These are phyloP conservation scores for Lasioglossum marginatum DNA, from an alignment of 2,888 invertebrate genomes.

Conservation along the genomic window DNA sequence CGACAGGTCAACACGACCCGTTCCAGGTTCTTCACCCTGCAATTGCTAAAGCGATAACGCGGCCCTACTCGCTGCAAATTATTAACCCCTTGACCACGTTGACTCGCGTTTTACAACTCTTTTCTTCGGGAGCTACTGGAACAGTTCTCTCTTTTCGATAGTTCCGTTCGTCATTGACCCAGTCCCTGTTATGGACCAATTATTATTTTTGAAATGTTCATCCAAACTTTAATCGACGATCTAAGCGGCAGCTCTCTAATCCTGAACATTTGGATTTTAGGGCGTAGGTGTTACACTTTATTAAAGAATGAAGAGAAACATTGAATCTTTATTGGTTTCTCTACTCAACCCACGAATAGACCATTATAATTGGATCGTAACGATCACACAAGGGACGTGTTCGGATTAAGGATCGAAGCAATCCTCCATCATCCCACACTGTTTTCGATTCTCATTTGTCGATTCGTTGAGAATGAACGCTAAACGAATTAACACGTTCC, in stretches of 20 bases:
- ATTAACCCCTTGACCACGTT: background rate
- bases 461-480: background rate
- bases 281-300: too few species aligned
- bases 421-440: background rate
- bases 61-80: background rate
- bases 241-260: too few species aligned
- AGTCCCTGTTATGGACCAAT: too few species aligned
- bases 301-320: too few species aligned
- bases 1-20: background rate
- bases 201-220: too few species aligned
- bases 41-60: background rate
- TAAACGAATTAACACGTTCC: conserved; percentile 10
- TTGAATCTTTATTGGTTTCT: background rate
- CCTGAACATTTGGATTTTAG: too few species aligned
- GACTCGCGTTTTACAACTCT: background rate
- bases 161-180: background rate
- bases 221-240: too few species aligned
- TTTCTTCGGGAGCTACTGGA: background rate
- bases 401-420: background rate
- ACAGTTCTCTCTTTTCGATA: background rate
- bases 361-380: background rate
- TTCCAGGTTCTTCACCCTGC: conserved; percentile 12
- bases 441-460: background rate
- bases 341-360: background rate
- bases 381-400: background rate